These are phyloP conservation scores for Pelmatolapia mariae DNA, from an alignment of 2,113 vertebrate species.

Conservation along the genomic window DNA sequence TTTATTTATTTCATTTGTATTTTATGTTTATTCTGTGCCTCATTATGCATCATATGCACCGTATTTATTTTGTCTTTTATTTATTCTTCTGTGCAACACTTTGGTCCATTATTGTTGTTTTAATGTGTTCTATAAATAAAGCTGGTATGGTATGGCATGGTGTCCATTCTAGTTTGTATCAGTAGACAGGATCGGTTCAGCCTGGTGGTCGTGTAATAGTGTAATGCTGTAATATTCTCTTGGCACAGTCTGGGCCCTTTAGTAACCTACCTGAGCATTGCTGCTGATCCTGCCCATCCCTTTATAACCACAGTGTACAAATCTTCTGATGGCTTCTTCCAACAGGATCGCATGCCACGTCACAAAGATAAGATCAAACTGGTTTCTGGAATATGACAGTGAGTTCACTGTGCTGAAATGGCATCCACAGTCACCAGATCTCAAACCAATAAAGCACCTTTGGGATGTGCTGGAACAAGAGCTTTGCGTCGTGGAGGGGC, in stretches of 20 bases:
- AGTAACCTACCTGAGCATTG: background rate
- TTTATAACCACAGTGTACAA: background rate
- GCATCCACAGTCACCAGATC: background rate
- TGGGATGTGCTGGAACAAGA: background rate
- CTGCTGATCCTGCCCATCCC: background rate
- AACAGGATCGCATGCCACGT: background rate
- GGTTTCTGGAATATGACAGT: background rate
- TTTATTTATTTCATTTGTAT: background rate
- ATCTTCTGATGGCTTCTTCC: background rate
- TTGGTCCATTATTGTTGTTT: background rate
- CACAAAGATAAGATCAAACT: background rate
- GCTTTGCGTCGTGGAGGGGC: background rate
- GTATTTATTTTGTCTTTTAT: background rate
- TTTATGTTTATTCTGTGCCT: background rate
- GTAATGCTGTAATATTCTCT: background rate
- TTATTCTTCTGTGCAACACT: background rate
- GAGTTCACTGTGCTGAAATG: background rate
- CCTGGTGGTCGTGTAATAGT: background rate
- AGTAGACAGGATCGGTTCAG: background rate
- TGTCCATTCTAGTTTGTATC: background rate
- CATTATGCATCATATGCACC: background rate
- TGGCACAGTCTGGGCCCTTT: background rate
- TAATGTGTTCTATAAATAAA: background rate
- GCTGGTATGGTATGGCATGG: background rate
- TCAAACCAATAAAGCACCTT: background rate